Percentiles rank a stretch among this genome's conserved stretches.
These are phyloP conservation scores for Calameuta idolon DNA, from an alignment of 2,888 invertebrate genomes.

Conservation along the genomic window DNA sequence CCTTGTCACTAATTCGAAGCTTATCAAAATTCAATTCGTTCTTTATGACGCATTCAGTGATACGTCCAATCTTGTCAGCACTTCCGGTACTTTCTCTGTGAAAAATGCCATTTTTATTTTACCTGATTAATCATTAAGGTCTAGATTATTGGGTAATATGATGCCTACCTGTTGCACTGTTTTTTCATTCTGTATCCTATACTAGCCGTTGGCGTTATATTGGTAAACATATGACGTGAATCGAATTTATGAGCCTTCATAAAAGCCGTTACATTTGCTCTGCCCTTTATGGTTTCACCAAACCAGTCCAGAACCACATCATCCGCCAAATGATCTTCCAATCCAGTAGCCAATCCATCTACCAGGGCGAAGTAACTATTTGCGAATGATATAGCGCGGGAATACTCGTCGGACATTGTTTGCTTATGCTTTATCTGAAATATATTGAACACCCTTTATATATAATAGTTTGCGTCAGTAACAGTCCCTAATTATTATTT, in stretches of 20 bases:
- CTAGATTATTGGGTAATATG: neutral
- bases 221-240: slow-evolving; percentile 69
- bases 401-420: slow-evolving; percentile 29
- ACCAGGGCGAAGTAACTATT: slow-evolving; percentile 69
- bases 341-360: slow-evolving; percentile 69
- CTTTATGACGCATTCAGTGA: neutral
- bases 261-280: slow-evolving; percentile 71
- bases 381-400: slow-evolving; percentile 65
- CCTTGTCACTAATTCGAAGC: slow-evolving; percentile 13
- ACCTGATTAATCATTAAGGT: neutral
- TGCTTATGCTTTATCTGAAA: neutral
- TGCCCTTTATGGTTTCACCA: slow-evolving; percentile 73
- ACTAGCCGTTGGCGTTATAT: slow-evolving; percentile 53
- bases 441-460: neutral
- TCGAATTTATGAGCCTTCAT: slow-evolving; percentile 70
- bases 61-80: neutral
- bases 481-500: neutral
- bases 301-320: slow-evolving; percentile 75
- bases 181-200: slow-evolving; percentile 34
- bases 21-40: slow-evolving; percentile 21
- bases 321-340: slow-evolving; percentile 69
- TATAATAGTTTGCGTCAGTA: neutral
- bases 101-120: neutral
- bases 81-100: neutral
- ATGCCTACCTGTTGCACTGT: neutral